phyloP scores from a whole-genome alignment of 2,888 invertebrate genomes.

The Fissipunctia ypsillon region DNA sequence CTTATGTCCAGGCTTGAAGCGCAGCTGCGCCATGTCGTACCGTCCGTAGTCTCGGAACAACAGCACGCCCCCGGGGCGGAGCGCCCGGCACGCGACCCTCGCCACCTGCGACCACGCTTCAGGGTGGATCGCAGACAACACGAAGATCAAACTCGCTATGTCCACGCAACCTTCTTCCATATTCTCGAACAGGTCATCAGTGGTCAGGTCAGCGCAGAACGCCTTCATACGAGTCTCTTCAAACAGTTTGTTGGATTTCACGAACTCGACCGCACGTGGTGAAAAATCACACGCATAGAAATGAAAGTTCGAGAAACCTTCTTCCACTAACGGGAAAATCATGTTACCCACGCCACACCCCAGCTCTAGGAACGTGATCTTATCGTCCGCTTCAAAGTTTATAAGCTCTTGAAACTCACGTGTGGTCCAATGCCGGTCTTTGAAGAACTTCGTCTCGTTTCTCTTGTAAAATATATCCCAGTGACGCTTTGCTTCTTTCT shows the following conservation, averaged over 20 bases:
- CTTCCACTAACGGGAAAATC: constrained; percentile 96
- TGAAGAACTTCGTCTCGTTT: constrained; percentile 98
- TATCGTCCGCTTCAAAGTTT: constrained; percentile 88
- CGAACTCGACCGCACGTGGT: constrained; percentile 96
- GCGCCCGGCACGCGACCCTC: constrained; percentile 91
- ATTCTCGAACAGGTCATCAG: constrained; percentile 91
- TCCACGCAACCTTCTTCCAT: constrained; percentile 91
- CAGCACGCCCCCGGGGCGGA: constrained; percentile 94
- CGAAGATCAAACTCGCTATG: constrained; percentile 97
- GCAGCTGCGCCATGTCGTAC: constrained; percentile 98
- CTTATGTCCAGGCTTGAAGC: constrained; percentile 98
- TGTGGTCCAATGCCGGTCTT: constrained; percentile 99
- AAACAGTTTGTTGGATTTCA: constrained; percentile 93
- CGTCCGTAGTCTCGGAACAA: constrained; percentile 98
- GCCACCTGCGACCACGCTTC: constrained; percentile 93
- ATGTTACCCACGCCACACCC: constrained; percentile 99
- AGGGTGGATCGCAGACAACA: constrained; percentile 98
- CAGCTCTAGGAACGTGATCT: constrained; percentile 94
- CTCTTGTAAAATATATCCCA: constrained; percentile 99
- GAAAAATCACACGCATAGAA: constrained; percentile 98
- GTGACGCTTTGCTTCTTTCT: constrained; percentile 95
- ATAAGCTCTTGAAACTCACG: constrained; percentile 97
- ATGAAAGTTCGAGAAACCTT: constrained; percentile 91
- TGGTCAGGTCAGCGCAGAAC: constrained; percentile 96
- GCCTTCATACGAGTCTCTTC: constrained; percentile 92